These are phyloP conservation scores for Argopecten irradians DNA, from an alignment of 1,140 invertebrate genomes.

Conservation along the genomic window DNA sequence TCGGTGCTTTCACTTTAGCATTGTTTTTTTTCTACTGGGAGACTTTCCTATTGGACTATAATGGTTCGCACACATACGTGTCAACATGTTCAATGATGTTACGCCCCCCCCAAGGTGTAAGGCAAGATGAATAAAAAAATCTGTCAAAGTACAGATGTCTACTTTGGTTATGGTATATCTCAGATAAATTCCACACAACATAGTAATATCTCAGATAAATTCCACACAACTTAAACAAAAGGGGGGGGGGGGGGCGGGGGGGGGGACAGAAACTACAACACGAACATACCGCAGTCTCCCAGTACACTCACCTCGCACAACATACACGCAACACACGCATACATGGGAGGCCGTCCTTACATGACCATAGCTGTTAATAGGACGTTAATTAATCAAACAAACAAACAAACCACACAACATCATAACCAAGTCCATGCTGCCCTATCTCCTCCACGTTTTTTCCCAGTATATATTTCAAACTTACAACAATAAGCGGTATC, in stretches of 20 bases:
- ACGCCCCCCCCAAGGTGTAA: too few species aligned
- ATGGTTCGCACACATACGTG: not conserved
- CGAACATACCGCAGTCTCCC: too few species aligned
- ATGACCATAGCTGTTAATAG: too few species aligned
- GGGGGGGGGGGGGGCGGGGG: too few species aligned
- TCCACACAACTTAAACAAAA: too few species aligned
- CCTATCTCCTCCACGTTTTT: not conserved
- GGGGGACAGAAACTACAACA: too few species aligned
- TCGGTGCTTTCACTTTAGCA: not conserved
- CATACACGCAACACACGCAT: too few species aligned
- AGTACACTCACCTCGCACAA: too few species aligned
- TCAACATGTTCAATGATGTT: not conserved
- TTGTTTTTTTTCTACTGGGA: not conserved
- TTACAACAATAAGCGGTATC: conserved; percentile 46
- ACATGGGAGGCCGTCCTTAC: too few species aligned
- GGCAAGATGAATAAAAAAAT: not conserved
- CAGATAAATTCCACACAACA: not conserved
- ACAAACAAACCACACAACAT: not conserved
- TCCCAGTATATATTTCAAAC: conserved; percentile 13
- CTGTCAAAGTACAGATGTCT: not conserved
- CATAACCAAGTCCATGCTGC: not conserved
- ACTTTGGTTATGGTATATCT: not conserved
- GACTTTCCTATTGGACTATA: not conserved
- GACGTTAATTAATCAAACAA: too few species aligned
- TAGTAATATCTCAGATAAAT: too few species aligned